A percentile compares a stretch with the other conserved stretches of the same genome.
phyloP scores from a whole-genome alignment of 2,113 vertebrate genomes.

The Gallinago media region DNA sequence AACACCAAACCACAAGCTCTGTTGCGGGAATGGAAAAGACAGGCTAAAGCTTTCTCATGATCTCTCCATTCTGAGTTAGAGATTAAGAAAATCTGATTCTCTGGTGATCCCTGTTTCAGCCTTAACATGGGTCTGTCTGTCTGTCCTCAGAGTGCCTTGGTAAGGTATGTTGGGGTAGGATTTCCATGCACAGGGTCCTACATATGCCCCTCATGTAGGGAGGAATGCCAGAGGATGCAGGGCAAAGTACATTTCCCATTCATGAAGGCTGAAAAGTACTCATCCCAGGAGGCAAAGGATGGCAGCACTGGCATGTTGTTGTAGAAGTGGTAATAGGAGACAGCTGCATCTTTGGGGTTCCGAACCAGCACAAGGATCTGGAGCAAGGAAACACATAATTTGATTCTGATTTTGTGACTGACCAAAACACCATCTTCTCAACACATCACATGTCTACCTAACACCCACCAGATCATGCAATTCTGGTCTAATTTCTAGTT shows the following conservation, averaged over 20 bases:
- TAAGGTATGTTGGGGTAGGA: background rate
- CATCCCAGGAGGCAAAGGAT: background rate
- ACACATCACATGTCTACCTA: background rate
- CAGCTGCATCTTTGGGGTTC: slow-evolving; percentile 43
- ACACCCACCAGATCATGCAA: background rate
- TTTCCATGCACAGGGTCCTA: background rate
- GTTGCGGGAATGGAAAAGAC: background rate
- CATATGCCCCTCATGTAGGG: background rate
- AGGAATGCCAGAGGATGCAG: background rate
- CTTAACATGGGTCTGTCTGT: background rate
- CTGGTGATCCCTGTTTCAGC: background rate
- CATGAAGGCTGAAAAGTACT: slow-evolving; percentile 51
- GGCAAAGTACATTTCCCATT: slow-evolving; percentile 37
- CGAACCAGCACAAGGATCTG: slow-evolving; percentile 54
- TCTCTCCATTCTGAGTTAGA: background rate
- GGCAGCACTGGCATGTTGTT: background rate
- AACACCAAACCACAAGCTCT: background rate
- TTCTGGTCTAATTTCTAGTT: background rate
- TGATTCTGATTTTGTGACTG: background rate
- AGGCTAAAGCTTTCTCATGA: background rate
- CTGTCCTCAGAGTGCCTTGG: background rate
- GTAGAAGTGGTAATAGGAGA: slow-evolving; percentile 56
- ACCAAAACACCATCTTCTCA: background rate
- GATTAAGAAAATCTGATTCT: background rate
- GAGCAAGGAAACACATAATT: background rate